Base-by-base conservation (phyloP, 1,140 invertebrate genomes). In the Saccostrea echinata region DNA sequence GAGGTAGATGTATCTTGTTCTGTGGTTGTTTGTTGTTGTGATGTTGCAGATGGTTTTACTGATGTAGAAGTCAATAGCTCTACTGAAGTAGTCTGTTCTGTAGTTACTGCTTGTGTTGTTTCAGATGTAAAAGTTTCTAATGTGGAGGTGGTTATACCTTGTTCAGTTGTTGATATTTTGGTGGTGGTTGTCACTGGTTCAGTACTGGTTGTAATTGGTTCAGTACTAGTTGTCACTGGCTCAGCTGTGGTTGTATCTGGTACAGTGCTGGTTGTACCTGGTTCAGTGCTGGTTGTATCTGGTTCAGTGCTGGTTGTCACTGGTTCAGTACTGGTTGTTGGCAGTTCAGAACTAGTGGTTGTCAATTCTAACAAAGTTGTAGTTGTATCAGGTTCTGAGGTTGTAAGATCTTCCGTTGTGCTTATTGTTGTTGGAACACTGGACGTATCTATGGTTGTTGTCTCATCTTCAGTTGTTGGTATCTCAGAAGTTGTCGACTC, bases 351-450 rank as follows among this genome's bases (percentile, higher is more conserved):
- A 24, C 83, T 76, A 18, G 83, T 81, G 13, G 33, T 71, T 80
- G 82, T 61, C 53, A 64, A 24, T 33, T 68, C 18, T 27, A 51
- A 11, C 11, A 43, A 16, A 24, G 87, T 88, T 43, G 84, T 71
- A 12, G 52, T 84, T 80, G 76, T 80, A 8, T 24, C 33, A 35
- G 61, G 6, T 53, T 68, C 30, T 55, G 87, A 55, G 8, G 87
- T 80, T 84, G 87, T 76, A n/a, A 33, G 11, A 3, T 8, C 55
- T 43, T 57, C 84, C 3, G 87, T 64, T 57, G 87, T 85, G 87
- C 80, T 27, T 21, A 43, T 27, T 8, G 11, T 71, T 71, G 68
- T 33, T 76, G 68, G 11, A 76, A 76, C 68, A 76, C 68, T 76
- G 9, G 27, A 33, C 68, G 9, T 16, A 33, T 27, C 76, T 21